Percentiles rank a stretch among this genome's conserved stretches.
Evolutionary conservation across 2,888 invertebrate species (phyloP).

Genomic region (Chrysolina oricalcia): DNA sequence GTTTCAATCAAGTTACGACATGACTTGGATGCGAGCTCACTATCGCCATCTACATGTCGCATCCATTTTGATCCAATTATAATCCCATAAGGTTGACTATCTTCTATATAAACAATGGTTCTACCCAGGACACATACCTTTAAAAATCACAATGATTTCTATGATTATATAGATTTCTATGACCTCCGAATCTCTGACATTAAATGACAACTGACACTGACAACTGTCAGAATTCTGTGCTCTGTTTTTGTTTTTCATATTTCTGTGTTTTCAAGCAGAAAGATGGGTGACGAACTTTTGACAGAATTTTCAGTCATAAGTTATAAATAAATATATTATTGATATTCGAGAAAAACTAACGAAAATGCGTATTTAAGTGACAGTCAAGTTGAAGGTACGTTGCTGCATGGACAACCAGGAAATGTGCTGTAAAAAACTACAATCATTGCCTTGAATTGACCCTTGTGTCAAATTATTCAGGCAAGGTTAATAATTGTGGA

Average conservation of each 20-base stretch:
- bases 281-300: conserved; percentile 8
- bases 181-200: too few species aligned
- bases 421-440: conserved; percentile 43
- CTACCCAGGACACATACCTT: too few species aligned
- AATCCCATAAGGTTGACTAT: too few species aligned
- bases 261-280: neutral
- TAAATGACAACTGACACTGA: too few species aligned
- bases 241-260: neutral
- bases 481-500: conserved; percentile 67
- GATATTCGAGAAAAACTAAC: conserved; percentile 40
- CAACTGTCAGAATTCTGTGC: too few species aligned
- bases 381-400: conserved; percentile 54
- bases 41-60: too few species aligned
- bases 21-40: too few species aligned
- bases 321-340: conserved; percentile 52
- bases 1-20: too few species aligned
- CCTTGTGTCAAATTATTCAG: conserved; percentile 67
- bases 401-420: conserved; percentile 51
- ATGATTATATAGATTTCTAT: too few species aligned
- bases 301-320: conserved; percentile 46
- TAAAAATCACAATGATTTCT: too few species aligned
- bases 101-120: too few species aligned
- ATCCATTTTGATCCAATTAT: too few species aligned
- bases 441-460: conserved; percentile 54
- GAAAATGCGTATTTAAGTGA: conserved; percentile 58